Conservation (phyloP, 1,140 invertebrate genomes). For the Globodera ellingtonae region DNA sequence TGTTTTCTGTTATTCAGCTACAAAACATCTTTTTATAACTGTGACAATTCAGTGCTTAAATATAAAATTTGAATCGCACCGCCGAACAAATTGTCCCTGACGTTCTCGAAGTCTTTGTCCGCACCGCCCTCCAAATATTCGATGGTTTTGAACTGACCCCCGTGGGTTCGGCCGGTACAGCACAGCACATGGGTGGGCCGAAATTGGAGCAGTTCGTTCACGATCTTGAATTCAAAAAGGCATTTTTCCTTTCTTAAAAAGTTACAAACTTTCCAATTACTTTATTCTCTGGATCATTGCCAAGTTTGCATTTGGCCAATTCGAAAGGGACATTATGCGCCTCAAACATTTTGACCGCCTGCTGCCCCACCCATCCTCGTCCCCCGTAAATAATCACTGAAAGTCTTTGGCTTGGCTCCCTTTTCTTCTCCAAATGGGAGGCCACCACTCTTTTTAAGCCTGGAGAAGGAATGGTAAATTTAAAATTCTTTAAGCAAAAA, state of each 20-base stretch:
- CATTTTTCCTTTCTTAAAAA: not conserved
- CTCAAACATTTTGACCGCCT: constrained; percentile 47
- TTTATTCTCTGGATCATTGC: constrained; percentile 50
- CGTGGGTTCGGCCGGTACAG: constrained; percentile 63
- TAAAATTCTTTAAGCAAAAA: constrained; percentile 5
- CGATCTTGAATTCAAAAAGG: constrained; percentile 45
- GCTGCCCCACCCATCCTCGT: constrained; percentile 62
- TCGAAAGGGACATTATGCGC: constrained; percentile 38
- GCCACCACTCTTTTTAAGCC: constrained; percentile 54
- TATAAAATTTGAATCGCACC: constrained; percentile 14
- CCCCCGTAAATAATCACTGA: constrained; percentile 62
- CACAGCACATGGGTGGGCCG: constrained; percentile 59
- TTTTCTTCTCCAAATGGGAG: constrained; percentile 43
- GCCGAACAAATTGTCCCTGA: constrained; percentile 62
- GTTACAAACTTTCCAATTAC: constrained; percentile 33
- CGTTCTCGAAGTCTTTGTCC: constrained; percentile 59
- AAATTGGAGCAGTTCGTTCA: constrained; percentile 48
- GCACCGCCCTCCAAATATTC: constrained; percentile 64
- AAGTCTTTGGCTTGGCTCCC: constrained; percentile 49
- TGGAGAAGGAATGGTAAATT: constrained; percentile 27
- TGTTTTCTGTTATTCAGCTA: not conserved
- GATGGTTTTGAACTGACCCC: constrained; percentile 60
- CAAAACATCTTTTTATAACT: not conserved
- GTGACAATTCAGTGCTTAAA: constrained; percentile 51
- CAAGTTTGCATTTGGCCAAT: constrained; percentile 49